These are phyloP conservation scores for Physella acuta DNA, from an alignment of 1,140 invertebrate genomes.

Conservation along the genomic window DNA sequence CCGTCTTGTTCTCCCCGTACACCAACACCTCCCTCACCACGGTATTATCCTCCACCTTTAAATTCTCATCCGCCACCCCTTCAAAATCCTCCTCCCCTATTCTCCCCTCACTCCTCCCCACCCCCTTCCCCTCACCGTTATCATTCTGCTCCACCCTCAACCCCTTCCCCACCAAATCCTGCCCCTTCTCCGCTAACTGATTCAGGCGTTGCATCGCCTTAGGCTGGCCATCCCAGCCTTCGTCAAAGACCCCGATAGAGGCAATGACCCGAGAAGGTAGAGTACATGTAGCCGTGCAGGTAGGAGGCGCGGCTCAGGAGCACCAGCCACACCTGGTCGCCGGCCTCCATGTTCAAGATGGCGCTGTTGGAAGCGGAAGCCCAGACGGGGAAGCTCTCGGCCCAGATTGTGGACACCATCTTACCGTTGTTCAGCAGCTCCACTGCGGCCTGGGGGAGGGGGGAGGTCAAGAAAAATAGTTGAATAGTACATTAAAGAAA, in stretches of 20 bases:
- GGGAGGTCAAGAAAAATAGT: no score
- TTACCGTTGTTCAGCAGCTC: slow-evolving; percentile 48
- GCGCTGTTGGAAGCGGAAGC: slow-evolving; percentile 53
- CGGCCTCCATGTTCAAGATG: slow-evolving; percentile 48
- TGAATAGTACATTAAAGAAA: no score
- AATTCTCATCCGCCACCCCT: slow-evolving; percentile 2
- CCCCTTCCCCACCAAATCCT: background rate
- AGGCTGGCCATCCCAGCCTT: slow-evolving; percentile 4
- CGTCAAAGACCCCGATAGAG: slow-evolving; percentile 44
- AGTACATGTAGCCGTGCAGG: slow-evolving; percentile 59
- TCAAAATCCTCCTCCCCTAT: slow-evolving; percentile 5
- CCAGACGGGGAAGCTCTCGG: slow-evolving; percentile 58
- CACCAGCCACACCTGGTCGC: slow-evolving; percentile 55
- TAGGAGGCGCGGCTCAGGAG: slow-evolving; percentile 46
- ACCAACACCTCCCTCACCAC: background rate
- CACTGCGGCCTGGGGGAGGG: slow-evolving; percentile 58
- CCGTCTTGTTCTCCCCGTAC: background rate
- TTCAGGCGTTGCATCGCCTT: background rate
- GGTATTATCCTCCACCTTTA: background rate
- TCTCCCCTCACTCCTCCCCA: background rate
- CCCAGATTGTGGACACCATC: slow-evolving; percentile 57
- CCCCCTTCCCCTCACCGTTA: background rate
- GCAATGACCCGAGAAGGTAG: slow-evolving; percentile 55
- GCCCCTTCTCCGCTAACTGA: background rate
- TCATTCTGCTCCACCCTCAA: background rate